Evolutionary conservation across 2,113 vertebrate genomes (phyloP), one percentile per base, ranked within the genome.

Genomic region (Boleophthalmus pectinirostris): DNA sequence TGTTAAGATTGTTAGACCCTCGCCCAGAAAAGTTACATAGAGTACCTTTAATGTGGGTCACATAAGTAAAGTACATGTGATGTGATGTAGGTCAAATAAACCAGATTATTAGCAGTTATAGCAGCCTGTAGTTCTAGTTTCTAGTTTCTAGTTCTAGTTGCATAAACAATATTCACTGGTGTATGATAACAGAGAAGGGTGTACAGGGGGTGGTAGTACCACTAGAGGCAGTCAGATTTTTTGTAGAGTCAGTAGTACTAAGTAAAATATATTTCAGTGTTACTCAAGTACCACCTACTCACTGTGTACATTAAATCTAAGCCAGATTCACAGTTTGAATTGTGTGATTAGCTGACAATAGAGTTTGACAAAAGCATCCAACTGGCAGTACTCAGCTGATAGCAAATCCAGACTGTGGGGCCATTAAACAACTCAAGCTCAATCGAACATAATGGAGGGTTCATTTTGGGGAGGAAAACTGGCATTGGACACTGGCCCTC

Each of bases 301-400:
- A 43, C 78, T 74, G 78, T 79, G 60, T 66, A 73, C 4, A 25
- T 21, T 1, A 53, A 23, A 23, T 47, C 63, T 68, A 23, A 51
- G 68, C 66, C 49, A 38, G 1, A 51, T 77, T 79, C 73, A 69
- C 66, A 33, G 65, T 75, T 69, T 73, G 73, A 79, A 74, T 87
- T 75, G 47, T 66, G 84, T 88, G 78, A 77, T 88, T 84, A 84
- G 72, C 82, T 67, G 82, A 80, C 51, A 69, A 78, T 38, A 61
- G 76, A 29, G 43, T 49, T 63, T 49, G 70, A 81, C 70, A 60
- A 60, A 80, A 68, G 83, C 68, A 70, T 77, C 69, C 90, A 92
- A 87, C 90, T 91, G 90, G 87, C 88, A 91, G 77, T 83, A 85
- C 87, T 89, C 87, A 82, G 77, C 84, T 87, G 88, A 90, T 87